These are phyloP conservation scores for Nomada ruficornis DNA, from an alignment of 2,888 invertebrate species.

Conservation along the genomic window DNA sequence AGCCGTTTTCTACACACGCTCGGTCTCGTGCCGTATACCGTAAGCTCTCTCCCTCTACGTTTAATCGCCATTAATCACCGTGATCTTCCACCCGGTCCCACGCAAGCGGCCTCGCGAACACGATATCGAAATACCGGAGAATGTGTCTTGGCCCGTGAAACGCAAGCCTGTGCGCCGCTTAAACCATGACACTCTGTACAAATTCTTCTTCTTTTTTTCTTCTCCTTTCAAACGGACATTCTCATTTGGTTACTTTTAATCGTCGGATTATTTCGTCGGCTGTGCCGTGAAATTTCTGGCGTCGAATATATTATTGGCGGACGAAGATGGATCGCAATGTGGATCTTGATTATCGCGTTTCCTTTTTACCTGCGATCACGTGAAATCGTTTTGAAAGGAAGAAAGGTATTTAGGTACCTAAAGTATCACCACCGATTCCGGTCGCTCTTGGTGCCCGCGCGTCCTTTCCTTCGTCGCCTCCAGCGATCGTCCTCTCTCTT, in stretches of 20 bases:
- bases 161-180: constrained; percentile 38
- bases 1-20: constrained; percentile 61
- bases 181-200: constrained; percentile 13
- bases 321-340: background rate
- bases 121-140: constrained; percentile 69
- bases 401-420: background rate
- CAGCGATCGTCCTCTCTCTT: constrained; percentile 74
- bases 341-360: too few species aligned
- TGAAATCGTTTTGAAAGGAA: constrained; percentile 5
- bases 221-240: background rate
- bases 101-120: constrained; percentile 63
- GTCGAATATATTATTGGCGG: background rate
- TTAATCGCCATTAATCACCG: constrained; percentile 73
- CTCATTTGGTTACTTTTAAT: background rate
- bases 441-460: constrained; percentile 53
- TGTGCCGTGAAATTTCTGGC: background rate
- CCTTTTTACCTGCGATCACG: background rate
- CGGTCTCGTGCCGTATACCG: constrained; percentile 38
- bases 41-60: constrained; percentile 49
- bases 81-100: constrained; percentile 72
- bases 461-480: constrained; percentile 67
- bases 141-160: constrained; percentile 59
- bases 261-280: background rate
- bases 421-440: constrained; percentile 52
- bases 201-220: constrained; percentile 13